Conservation (phyloP, 2,888 invertebrate species). For the Drosophila macrospina region DNA sequence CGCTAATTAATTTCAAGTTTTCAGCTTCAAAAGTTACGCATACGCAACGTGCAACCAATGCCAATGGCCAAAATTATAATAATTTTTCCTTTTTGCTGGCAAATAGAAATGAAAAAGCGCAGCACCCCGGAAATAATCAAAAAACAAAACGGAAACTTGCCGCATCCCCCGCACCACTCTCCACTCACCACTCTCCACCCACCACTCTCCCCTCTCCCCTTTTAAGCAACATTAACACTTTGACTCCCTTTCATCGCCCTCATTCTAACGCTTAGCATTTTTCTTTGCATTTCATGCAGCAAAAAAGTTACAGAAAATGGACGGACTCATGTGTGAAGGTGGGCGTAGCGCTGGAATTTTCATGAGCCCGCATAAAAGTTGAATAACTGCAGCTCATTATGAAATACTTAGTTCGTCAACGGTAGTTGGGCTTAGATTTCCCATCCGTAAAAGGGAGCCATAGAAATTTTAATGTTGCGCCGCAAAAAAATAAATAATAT, state of each 20-base stretch:
- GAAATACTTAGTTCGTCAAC: constrained; percentile 47
- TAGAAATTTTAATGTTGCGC: constrained; percentile 67
- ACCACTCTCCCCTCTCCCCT: not conserved
- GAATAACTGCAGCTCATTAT: constrained; percentile 62
- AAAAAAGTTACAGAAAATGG: constrained; percentile 30
- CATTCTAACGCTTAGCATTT: constrained; percentile 33
- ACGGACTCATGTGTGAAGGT: constrained; percentile 25
- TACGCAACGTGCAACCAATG: constrained; percentile 61
- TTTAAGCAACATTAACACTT: no score
- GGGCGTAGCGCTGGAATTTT: constrained; percentile 33
- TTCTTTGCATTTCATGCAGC: constrained; percentile 34
- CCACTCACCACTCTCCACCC: not conserved
- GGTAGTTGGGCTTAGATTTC: constrained; percentile 6
- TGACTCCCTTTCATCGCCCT: not conserved
- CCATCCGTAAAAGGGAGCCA: constrained; percentile 8
- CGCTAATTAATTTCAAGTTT: constrained; percentile 73
- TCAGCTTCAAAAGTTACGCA: constrained; percentile 51
- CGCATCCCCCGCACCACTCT: constrained; percentile 1
- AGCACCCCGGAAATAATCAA: constrained; percentile 65
- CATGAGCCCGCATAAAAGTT: constrained; percentile 22
- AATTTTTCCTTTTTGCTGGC: constrained; percentile 30
- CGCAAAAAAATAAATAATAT: no score
- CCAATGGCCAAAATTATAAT: constrained; percentile 59
- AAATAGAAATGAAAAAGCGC: constrained; percentile 56
- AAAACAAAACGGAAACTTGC: constrained; percentile 52